A percentile compares a stretch with the other conserved stretches of the same genome.
These are phyloP conservation scores for Rhagologus leucostigma DNA, from an alignment of 2,113 vertebrate species.

Conservation along the genomic window DNA sequence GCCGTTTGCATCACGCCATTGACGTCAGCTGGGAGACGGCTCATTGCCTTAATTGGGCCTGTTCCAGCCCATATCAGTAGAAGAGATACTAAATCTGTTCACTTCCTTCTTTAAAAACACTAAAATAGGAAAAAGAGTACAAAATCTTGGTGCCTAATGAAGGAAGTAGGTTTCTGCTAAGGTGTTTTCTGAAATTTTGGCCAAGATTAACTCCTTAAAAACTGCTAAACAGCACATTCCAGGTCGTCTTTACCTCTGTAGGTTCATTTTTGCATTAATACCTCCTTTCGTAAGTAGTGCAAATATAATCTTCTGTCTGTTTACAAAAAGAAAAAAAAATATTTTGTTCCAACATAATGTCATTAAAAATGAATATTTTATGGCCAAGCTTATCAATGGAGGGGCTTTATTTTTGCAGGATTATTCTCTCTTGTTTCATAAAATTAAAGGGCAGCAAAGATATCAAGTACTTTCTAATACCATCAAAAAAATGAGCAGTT, in stretches of 20 bases:
- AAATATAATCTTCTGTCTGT: not conserved
- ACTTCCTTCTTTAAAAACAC: not conserved
- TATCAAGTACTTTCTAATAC: not conserved
- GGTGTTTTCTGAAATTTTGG: not conserved
- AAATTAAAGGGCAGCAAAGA: conserved; percentile 14
- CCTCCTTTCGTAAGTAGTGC: not conserved
- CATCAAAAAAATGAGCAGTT: not conserved
- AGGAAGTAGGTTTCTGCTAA: not conserved
- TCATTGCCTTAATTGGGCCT: not conserved
- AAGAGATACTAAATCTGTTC: not conserved
- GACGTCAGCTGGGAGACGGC: fast-evolving
- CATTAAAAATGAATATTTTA: conserved; percentile 2
- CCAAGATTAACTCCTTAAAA: not conserved
- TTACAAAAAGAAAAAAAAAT: not conserved
- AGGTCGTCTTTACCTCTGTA: not conserved
- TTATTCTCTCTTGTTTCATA: not conserved
- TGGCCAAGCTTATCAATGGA: not conserved
- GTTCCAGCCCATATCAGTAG: not conserved
- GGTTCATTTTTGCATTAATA: not conserved
- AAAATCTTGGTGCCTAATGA: not conserved
- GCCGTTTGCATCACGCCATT: fast-evolving
- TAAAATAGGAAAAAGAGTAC: not conserved
- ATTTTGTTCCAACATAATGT: not conserved
- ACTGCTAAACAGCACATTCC: not conserved
- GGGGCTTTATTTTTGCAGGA: not conserved